Percentiles rank a stretch among this genome's conserved stretches.
Conservation (phyloP, 2,888 invertebrate genomes). For the Nebria salina region DNA sequence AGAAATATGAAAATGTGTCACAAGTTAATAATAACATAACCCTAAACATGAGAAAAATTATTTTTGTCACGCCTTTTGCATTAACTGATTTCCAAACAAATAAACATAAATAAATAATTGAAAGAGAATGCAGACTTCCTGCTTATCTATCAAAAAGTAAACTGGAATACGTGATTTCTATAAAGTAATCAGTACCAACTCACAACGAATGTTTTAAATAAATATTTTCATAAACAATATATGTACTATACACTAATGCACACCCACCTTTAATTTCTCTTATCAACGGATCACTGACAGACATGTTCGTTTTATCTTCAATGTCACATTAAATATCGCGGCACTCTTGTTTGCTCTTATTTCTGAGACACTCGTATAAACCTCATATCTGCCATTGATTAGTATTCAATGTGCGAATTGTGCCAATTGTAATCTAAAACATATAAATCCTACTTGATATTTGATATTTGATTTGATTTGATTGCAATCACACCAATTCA, state of each 20-base stretch:
- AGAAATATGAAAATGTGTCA: slow-evolving; percentile 44
- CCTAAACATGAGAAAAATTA: slow-evolving; percentile 18
- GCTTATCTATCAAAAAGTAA: slow-evolving; percentile 4
- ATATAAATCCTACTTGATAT: slow-evolving; percentile 8
- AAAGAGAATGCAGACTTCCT: no score
- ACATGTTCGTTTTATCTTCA: slow-evolving; percentile 60
- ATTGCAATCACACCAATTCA: neutral
- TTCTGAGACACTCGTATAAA: slow-evolving; percentile 16
- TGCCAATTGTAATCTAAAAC: slow-evolving; percentile 38
- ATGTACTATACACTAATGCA: slow-evolving; percentile 17
- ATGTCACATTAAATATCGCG: slow-evolving; percentile 27
- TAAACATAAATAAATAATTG: no score
- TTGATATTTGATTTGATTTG: no score
- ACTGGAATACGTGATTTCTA: neutral
- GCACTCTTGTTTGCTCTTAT: neutral
- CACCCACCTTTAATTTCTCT: slow-evolving; percentile 69
- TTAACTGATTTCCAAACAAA: no score
- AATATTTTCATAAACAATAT: neutral
- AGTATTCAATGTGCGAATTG: slow-evolving; percentile 13
- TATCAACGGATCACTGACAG: slow-evolving; percentile 69
- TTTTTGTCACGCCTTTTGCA: no score
- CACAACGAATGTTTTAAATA: neutral
- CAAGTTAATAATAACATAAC: slow-evolving; percentile 24
- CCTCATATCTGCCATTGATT: slow-evolving; percentile 42
- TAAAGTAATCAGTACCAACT: neutral